Evolutionary conservation across 2,888 invertebrate genomes (phyloP), one percentile per base, ranked within the genome.

Genomic region (Dermolepida albohirtum): DNA sequence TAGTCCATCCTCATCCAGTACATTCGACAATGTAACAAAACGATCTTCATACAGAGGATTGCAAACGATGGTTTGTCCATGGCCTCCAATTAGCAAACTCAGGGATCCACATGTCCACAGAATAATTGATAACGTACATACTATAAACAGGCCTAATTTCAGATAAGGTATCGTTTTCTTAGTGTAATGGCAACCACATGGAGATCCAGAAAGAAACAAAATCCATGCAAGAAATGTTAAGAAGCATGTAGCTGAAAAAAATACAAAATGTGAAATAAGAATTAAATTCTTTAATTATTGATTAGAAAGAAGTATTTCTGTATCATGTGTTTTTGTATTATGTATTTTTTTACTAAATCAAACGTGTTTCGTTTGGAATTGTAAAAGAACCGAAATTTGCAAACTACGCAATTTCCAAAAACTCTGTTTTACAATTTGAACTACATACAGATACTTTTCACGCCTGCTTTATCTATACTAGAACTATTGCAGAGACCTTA

Each of bases 181-280:
- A 14, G 64, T 59, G 40, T 65, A 52, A 14, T 59, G 52, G 40
- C 65, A 68, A 16, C 65, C 59, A 11, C 65, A 65, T 16, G 65
- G 68, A 1, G 68, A 68, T n/a, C 68, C 68, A 29, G 65, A 68
- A 6, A 68, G 27, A 10, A 51, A 50, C n/a, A 50, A 27, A 4
- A 59, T 17, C 68, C 68, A 68, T 11, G 55, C 51, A n/a, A 62
- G 8, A n/a, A 68, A 59, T 16, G 52, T 27, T 34, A 63, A n/a
- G 10, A 52, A 47, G 29, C 54, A 54, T 29, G 44, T 17, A 40
- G 62, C 67, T 67, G 40, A 41, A 59, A 64, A 27, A 10, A 34
- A 34, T 22, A 22, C 22, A 22, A 22, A 22, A 22, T 22, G 4
- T 22, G 22, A 1, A 2, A 22, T 22, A 2, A 22, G 22, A 2